A percentile compares a stretch with the other conserved stretches of the same genome.
These are phyloP conservation scores for Apodemus sylvaticus DNA, from an alignment of 2,113 vertebrate genomes.

Conservation along the genomic window DNA sequence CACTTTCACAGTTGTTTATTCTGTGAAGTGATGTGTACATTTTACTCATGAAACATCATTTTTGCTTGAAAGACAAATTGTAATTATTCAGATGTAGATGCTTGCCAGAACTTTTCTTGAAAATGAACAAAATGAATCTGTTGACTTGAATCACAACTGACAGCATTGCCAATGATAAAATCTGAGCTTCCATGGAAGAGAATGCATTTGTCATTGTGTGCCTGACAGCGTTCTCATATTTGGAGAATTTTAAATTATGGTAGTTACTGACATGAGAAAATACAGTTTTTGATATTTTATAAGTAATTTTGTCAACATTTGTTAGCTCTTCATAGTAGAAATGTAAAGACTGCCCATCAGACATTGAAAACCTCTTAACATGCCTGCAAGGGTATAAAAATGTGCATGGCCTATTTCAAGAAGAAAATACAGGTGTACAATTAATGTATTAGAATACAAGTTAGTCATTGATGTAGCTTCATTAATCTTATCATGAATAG, in stretches of 20 bases:
- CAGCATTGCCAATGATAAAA: neutral
- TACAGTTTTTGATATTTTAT: neutral
- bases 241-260: neutral
- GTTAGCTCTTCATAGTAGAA: neutral
- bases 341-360: neutral
- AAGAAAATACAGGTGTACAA: neutral
- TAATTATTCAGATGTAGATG: neutral
- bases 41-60: neutral
- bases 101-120: conserved; percentile 19
- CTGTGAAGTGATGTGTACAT: neutral
- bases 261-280: neutral
- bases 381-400: fast-evolving
- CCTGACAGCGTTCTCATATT: neutral
- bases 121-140: conserved; percentile 35
- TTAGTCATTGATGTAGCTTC: neutral
- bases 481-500: neutral
- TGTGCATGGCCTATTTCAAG: neutral
- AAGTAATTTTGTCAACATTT: neutral
- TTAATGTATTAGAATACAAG: neutral
- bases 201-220: neutral
- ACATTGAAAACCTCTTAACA: neutral
- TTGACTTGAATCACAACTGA: conserved; percentile 35
- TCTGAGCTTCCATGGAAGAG: neutral
- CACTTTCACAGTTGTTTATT: neutral
- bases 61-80: neutral